Percentiles rank a stretch among this genome's conserved stretches.
These are phyloP conservation scores for Apodemus sylvaticus DNA, from an alignment of 2,113 vertebrate species.

Conservation along the genomic window DNA sequence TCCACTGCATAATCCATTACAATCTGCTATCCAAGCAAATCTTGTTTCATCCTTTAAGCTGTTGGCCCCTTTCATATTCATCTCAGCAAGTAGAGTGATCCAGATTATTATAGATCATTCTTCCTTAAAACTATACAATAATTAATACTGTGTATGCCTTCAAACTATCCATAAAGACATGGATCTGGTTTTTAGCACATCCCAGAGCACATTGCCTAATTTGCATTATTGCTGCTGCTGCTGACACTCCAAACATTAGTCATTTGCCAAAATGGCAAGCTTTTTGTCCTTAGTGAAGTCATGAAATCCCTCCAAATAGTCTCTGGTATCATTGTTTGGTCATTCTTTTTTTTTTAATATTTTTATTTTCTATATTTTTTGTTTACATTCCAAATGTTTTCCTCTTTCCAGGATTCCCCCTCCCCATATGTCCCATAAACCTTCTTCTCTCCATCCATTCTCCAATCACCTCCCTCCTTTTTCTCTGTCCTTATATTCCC, in stretches of 20 bases:
- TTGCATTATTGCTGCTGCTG: not conserved
- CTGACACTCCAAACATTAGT: no score
- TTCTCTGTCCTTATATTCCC: no score
- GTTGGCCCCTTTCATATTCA: not conserved
- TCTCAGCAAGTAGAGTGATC: no score
- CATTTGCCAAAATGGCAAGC: not conserved
- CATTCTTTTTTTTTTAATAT: no score
- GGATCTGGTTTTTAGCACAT: not conserved
- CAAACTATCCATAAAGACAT: not conserved
- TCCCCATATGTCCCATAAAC: no score
- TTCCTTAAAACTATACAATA: not conserved
- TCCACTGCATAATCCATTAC: not conserved
- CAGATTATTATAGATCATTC: not conserved
- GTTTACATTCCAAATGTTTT: no score
- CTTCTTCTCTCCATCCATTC: no score
- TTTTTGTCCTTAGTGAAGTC: not conserved
- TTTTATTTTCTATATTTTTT: no score
- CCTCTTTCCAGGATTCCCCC: no score
- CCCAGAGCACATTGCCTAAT: no score
- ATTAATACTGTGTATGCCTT: not conserved
- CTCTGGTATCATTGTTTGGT: no score
- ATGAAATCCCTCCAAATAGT: not conserved
- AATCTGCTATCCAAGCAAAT: not conserved
- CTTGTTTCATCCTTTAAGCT: not conserved
- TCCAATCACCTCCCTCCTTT: no score